Base-by-base conservation (phyloP, 1,140 invertebrate species). In the Hirudo medicinalis region DNA sequence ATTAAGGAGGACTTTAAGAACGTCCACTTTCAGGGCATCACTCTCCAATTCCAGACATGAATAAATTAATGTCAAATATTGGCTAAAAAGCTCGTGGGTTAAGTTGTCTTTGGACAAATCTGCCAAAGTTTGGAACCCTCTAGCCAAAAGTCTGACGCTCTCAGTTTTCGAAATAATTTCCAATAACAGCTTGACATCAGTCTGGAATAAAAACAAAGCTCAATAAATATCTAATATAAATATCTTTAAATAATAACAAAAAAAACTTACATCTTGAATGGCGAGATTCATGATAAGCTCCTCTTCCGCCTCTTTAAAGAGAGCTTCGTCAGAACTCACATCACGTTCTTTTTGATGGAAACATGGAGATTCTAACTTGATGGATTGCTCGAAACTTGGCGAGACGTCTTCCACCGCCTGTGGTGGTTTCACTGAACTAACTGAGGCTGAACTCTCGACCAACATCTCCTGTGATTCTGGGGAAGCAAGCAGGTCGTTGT, bases 251-350 rank as follows among this genome's bases (percentile, higher is more conserved):
- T 13, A 63, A 63, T 63, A 63, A 5, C 43, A 49, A 49, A 15
- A 15, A 49, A 49, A 49, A 17, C 3, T 49, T 49, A 63, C 57
- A 63, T 63, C 15, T 63, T 63, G 57, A 25, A 63, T 63, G 22
- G 57, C 57, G 19, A 63, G 22, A n/a, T 63, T 63, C 29, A 63
- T 22, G 22, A 63, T 63, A 11, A 63, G 19, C 29, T 63, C 57
- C 29, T 63, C 57, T n/a, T 63, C 57, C 13, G 57, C 57, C 19
- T 63, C 57, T 63, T 63, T 63, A 13, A 63, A 49, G 43, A 17
- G 43, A 49, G 9, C 43, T 17, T 49, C 43, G 15, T 49, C 11
- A 11, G 43, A 49, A 49, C 43, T 49, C 13, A 9, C 43, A 49
- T 49, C 43, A 49, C 43, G 13, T 49, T 49, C 43, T 49, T 49